Percentiles rank a stretch among this genome's conserved stretches.
Conservation (phyloP, 2,113 vertebrate genomes). For the Nesoenas mayeri region DNA sequence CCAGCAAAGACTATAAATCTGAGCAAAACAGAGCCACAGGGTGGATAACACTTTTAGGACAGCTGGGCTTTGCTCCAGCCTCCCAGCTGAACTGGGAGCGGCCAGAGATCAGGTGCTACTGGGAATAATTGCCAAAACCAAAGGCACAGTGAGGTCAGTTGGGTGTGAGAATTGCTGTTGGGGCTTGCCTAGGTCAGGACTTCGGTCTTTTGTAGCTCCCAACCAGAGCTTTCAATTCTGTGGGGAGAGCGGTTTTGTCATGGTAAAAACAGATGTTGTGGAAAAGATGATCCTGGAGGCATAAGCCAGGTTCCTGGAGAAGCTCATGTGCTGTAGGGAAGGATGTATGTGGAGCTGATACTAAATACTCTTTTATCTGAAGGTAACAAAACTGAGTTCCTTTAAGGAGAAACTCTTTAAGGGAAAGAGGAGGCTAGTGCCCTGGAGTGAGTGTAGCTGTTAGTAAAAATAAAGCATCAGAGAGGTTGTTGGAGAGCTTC, state of each 20-base stretch:
- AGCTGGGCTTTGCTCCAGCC: slow-evolving; percentile 18
- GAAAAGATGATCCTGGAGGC: neutral
- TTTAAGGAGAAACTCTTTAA: neutral
- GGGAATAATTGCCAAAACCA: neutral
- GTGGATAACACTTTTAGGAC: neutral
- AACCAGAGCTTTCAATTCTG: neutral
- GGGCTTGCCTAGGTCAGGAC: neutral
- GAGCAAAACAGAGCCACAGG: neutral
- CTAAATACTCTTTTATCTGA: neutral
- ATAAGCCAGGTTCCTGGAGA: neutral
- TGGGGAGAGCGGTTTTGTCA: neutral
- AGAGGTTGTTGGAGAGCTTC: neutral
- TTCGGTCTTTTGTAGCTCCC: neutral
- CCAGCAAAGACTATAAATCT: neutral
- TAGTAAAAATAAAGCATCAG: neutral
- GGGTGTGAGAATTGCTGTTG: neutral
- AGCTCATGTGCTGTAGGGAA: neutral
- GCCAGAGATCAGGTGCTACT: slow-evolving; percentile 5
- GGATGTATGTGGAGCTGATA: neutral
- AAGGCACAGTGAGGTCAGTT: neutral
- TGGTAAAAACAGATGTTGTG: neutral
- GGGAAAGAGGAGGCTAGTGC: neutral
- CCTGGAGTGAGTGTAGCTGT: neutral
- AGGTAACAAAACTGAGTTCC: neutral
- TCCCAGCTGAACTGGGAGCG: neutral